A percentile compares a stretch with the other conserved stretches of the same genome.
These are phyloP conservation scores for Volucella zonaria DNA, from an alignment of 2,888 invertebrate genomes.

Conservation along the genomic window DNA sequence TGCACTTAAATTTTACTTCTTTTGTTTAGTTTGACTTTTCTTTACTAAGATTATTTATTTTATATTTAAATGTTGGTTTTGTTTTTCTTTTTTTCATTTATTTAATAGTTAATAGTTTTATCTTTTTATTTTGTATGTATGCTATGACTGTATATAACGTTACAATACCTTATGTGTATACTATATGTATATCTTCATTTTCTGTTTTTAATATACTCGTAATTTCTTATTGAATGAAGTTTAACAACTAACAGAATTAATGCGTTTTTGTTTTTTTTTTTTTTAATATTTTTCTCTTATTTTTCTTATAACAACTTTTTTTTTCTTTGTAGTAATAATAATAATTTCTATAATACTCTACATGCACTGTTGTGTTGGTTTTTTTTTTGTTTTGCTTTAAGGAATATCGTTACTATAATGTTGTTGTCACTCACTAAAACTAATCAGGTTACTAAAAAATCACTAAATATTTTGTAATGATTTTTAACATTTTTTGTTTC, in stretches of 20 bases:
- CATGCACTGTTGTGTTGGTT: constrained; percentile 16
- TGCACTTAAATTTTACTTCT: constrained; percentile 39
- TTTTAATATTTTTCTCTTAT: constrained; percentile 5
- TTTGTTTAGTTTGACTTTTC: constrained; percentile 40
- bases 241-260: constrained; percentile 71
- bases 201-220: constrained; percentile 44
- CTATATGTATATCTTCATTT: constrained; percentile 45
- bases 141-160: constrained; percentile 62
- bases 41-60: constrained; percentile 59
- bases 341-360: constrained; percentile 63
- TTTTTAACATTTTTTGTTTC: constrained; percentile 16
- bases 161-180: constrained; percentile 63
- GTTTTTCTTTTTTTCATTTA: constrained; percentile 30
- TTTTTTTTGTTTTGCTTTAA: constrained; percentile 43
- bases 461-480: constrained; percentile 32
- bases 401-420: constrained; percentile 53
- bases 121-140: constrained; percentile 53
- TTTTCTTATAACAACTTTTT: constrained; percentile 43
- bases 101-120: constrained; percentile 60
- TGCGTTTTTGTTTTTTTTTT: constrained; percentile 37
- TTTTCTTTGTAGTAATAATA: constrained; percentile 44
- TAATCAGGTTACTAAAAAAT: constrained; percentile 61
- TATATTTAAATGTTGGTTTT: constrained; percentile 32
- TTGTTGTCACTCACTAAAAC: constrained; percentile 46
- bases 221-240: constrained; percentile 59